Conservation (phyloP, 2,113 vertebrate species). For the Vidua chalybeata region DNA sequence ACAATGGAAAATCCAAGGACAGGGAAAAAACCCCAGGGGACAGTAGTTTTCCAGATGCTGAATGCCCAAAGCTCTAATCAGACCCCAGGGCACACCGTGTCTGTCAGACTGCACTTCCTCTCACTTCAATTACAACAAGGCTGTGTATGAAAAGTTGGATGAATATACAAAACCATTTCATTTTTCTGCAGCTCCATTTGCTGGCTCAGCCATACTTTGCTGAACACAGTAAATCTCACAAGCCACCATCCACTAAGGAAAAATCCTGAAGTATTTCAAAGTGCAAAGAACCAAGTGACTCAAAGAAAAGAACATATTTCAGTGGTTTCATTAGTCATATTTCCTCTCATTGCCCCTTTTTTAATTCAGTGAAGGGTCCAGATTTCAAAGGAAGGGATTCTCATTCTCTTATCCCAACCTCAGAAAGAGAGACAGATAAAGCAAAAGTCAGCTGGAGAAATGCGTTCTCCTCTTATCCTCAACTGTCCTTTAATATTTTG, state of each 20-base stretch:
- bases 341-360: constrained; percentile 4
- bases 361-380: constrained; percentile 5
- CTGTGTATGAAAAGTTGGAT: neutral
- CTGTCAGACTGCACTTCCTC: neutral
- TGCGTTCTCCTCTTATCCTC: constrained; percentile 64
- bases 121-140: neutral
- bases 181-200: constrained; percentile 22
- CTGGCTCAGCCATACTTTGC: neutral
- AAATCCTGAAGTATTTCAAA: neutral
- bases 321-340: constrained; percentile 12
- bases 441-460: constrained; percentile 10
- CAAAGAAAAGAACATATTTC: neutral
- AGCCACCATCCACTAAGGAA: neutral
- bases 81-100: neutral
- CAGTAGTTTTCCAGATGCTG: neutral
- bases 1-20: neutral
- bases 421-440: neutral
- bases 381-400: constrained; percentile 65
- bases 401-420: constrained; percentile 47
- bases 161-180: constrained; percentile 31
- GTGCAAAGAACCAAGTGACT: constrained; percentile 30
- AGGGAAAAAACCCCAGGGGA: neutral
- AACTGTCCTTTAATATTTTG: constrained; percentile 41
- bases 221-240: constrained; percentile 28
- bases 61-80: neutral